Percentiles rank a stretch among this genome's conserved stretches.
phyloP scores from a whole-genome alignment of 2,888 invertebrate species.

The Pantelozetes paolii region DNA sequence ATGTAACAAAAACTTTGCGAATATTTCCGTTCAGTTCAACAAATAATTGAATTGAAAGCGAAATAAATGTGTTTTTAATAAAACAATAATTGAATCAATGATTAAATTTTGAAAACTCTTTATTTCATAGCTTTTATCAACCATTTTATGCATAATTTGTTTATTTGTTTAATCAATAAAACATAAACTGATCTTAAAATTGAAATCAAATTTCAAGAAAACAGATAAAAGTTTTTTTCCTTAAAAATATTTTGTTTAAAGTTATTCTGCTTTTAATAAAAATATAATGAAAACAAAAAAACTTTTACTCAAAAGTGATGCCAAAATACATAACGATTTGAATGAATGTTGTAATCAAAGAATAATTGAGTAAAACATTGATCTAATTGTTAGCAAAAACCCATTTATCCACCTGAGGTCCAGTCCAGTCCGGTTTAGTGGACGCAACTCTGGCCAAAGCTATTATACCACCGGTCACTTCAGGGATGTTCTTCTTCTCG shows the following conservation, averaged over 20 bases:
- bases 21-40: too few species aligned
- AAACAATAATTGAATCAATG: too few species aligned
- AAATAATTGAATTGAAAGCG: too few species aligned
- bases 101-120: too few species aligned
- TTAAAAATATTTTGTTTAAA: background rate
- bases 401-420: slow-evolving; percentile 40
- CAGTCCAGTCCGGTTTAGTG: slow-evolving; percentile 26
- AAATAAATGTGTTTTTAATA: too few species aligned
- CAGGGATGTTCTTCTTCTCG: slow-evolving; percentile 42
- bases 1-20: too few species aligned
- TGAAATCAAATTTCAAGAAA: background rate
- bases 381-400: slow-evolving; percentile 41
- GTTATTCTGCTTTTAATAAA: slow-evolving; percentile 16
- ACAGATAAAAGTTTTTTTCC: background rate
- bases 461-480: slow-evolving; percentile 42
- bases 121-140: too few species aligned
- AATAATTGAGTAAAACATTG: slow-evolving; percentile 6
- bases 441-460: slow-evolving; percentile 33
- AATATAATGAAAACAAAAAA: slow-evolving; percentile 15
- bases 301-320: slow-evolving; percentile 23
- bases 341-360: slow-evolving; percentile 18
- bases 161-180: too few species aligned
- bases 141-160: too few species aligned
- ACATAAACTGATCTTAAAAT: background rate
- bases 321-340: slow-evolving; percentile 6